Evolutionary conservation across 2,888 invertebrate genomes (phyloP).

Genomic region (Syritta pipiens): DNA sequence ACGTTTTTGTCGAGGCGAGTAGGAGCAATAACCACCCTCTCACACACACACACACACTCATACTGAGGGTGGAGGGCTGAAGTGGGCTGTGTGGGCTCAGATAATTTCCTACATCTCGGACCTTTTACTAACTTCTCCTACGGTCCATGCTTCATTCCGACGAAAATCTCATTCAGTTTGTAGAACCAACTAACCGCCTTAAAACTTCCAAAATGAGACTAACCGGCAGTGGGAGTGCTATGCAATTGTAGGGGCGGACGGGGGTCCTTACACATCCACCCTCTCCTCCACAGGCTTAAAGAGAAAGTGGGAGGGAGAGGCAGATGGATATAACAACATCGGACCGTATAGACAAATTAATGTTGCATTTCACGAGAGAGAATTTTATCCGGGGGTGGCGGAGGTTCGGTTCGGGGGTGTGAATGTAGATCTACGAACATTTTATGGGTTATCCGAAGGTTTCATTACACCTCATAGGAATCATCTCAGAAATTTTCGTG

Average conservation of each 20-base stretch:
- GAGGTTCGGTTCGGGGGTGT: not conserved
- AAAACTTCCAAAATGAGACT: slow-evolving; percentile 68
- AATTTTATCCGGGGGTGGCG: slow-evolving; percentile 12
- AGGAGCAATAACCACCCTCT: no score
- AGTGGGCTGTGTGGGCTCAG: no score
- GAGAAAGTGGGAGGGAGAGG: slow-evolving; percentile 8
- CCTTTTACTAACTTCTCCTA: slow-evolving; percentile 19
- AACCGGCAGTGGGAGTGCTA: slow-evolving; percentile 26
- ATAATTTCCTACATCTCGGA: slow-evolving; percentile 62
- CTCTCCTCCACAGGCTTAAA: no score
- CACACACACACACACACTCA: no score
- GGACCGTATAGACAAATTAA: slow-evolving; percentile 65
- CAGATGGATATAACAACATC: slow-evolving; percentile 56
- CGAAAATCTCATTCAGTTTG: slow-evolving; percentile 68
- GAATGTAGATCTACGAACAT: slow-evolving; percentile 30
- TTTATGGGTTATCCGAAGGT: slow-evolving; percentile 62
- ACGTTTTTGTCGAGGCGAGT: slow-evolving; percentile 46
- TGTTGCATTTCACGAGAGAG: slow-evolving; percentile 60
- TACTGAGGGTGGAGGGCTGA: no score
- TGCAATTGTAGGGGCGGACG: slow-evolving; percentile 8
- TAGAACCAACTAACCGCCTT: slow-evolving; percentile 66
- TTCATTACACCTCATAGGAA: slow-evolving; percentile 58
- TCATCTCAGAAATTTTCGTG: slow-evolving; percentile 43
- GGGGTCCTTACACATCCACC: not conserved
- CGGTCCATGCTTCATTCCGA: slow-evolving; percentile 52